phyloP scores from a whole-genome alignment of 2,888 invertebrate genomes.

The Plusia festucae region DNA sequence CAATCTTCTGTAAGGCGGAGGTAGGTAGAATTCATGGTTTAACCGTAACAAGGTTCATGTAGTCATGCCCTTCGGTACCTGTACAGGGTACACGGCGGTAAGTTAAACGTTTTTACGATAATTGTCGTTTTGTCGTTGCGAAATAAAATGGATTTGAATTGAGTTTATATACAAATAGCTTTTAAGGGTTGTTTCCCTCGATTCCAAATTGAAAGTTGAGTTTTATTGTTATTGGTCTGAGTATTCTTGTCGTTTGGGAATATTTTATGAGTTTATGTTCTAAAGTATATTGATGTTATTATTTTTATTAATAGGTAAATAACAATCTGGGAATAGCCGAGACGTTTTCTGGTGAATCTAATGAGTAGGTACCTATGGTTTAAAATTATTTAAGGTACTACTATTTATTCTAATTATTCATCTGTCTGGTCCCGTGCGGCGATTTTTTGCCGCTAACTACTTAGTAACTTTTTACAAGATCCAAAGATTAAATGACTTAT shows the following conservation, averaged over 20 bases:
- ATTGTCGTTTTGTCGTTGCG: slow-evolving; percentile 31
- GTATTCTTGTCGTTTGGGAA: not conserved
- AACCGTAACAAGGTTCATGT: slow-evolving; percentile 28
- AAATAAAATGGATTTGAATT: slow-evolving; percentile 40
- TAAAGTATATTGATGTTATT: not conserved
- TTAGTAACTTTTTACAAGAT: no score
- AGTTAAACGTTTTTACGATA: slow-evolving; percentile 43
- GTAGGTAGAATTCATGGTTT: no score
- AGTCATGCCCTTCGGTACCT: slow-evolving; percentile 21
- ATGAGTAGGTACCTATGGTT: no score
- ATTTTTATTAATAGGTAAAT: no score
- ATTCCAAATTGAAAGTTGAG: slow-evolving; percentile 29
- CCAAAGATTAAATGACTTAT: no score
- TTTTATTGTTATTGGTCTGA: slow-evolving; percentile 10
- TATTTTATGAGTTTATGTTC: not conserved
- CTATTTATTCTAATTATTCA: no score
- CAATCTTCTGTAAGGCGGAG: no score
- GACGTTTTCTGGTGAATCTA: no score
- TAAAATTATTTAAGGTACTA: no score
- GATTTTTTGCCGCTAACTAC: no score
- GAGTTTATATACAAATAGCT: slow-evolving; percentile 40
- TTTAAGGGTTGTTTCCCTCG: slow-evolving; percentile 24
- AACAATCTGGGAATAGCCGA: no score
- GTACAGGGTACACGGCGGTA: slow-evolving; percentile 21
- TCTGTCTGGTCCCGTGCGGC: no score